phyloP scores from a whole-genome alignment of 1,140 invertebrate genomes.

The Caenorhabditis tropicalis region DNA sequence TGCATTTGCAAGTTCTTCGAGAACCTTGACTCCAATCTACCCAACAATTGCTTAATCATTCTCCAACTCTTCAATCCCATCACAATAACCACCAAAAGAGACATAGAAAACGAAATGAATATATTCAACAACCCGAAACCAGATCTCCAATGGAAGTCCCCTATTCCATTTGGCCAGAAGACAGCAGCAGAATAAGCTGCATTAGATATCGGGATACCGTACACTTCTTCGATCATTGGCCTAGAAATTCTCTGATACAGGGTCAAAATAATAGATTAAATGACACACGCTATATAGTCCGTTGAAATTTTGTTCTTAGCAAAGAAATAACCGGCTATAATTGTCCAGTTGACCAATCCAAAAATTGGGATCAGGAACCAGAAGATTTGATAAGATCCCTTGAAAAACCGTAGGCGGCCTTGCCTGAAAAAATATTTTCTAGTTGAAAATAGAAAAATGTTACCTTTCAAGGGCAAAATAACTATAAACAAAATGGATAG shows the following conservation, averaged over 20 bases:
- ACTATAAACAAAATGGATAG: neutral
- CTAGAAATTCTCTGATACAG: neutral
- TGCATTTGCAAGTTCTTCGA: neutral
- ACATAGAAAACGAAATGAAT: neutral
- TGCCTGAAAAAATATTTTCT: neutral
- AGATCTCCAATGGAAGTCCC: neutral
- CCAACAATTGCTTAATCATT: neutral
- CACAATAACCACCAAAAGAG: neutral
- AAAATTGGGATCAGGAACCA: neutral
- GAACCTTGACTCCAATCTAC: neutral
- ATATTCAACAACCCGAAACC: neutral
- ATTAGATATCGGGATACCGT: neutral
- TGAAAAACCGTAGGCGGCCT: neutral
- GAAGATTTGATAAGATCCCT: neutral
- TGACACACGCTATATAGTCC: neutral
- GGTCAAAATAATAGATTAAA: neutral
- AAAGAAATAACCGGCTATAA: neutral
- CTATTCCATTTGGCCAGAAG: neutral
- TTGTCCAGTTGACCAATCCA: neutral
- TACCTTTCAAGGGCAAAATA: conserved; percentile 25
- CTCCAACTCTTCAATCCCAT: neutral
- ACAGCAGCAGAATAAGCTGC: neutral
- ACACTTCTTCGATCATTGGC: neutral
- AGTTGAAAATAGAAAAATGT: neutral
- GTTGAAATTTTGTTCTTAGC: neutral